Evolutionary conservation across 2,797 vertebrate genomes (phyloP).

Genomic region (Micromesistius poutassou): DNA sequence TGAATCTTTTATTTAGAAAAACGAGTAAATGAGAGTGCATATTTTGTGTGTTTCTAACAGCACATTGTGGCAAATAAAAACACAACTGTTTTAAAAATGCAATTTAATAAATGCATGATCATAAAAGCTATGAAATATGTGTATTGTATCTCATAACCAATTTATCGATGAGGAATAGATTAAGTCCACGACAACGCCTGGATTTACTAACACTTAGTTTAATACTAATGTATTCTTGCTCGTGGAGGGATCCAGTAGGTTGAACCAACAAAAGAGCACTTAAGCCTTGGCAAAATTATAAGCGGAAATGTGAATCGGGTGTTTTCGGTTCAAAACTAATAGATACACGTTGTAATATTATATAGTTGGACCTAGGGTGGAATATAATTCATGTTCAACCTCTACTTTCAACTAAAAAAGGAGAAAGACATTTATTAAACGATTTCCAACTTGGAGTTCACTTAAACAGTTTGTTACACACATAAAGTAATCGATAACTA

Average conservation of each 20-base stretch:
- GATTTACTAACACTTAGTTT: not conserved
- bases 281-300: not conserved
- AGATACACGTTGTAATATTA: not conserved
- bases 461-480: not conserved
- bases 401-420: slow-evolving; percentile 4
- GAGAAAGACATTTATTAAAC: slow-evolving; percentile 18
- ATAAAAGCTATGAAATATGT: not conserved
- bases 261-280: not conserved
- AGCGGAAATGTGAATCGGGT: not conserved
- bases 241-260: not conserved
- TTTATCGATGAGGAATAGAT: not conserved
- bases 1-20: slow-evolving; percentile 3
- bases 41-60: slow-evolving; percentile 2
- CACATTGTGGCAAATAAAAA: slow-evolving; percentile 1
- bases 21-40: slow-evolving; percentile 10
- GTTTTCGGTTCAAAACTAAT: not conserved
- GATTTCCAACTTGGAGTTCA: not conserved
- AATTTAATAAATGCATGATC: not conserved
- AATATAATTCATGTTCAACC: not conserved
- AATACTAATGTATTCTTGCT: slow-evolving; percentile 1
- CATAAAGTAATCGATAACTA: slow-evolving; percentile 14
- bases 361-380: not conserved
- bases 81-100: not conserved
- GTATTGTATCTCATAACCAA: not conserved
- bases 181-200: slow-evolving; percentile 1